These are phyloP conservation scores for Gallinago media DNA, from an alignment of 2,113 vertebrate species.

Conservation along the genomic window DNA sequence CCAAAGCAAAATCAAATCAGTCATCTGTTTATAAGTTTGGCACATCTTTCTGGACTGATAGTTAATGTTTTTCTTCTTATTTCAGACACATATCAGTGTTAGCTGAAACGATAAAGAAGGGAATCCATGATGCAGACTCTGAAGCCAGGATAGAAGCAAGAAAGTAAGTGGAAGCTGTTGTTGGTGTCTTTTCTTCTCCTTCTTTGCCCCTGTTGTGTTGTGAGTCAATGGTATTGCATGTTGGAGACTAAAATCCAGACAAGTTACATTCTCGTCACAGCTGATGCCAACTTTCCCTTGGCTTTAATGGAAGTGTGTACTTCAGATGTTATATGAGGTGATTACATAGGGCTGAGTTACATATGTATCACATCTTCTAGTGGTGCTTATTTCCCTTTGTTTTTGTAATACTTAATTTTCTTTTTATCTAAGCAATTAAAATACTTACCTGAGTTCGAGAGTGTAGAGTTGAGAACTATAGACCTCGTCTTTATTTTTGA, in stretches of 20 bases:
- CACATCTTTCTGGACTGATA: neutral
- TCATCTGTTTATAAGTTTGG: neutral
- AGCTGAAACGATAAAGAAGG: slow-evolving; percentile 97
- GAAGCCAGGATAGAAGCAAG: slow-evolving; percentile 96
- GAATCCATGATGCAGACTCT: slow-evolving; percentile 96
- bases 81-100: slow-evolving; percentile 94
- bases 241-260: neutral
- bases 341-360: neutral
- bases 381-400: neutral
- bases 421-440: neutral
- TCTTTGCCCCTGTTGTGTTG: neutral
- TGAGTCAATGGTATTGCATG: neutral
- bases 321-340: neutral
- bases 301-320: neutral
- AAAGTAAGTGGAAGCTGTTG: slow-evolving; percentile 85
- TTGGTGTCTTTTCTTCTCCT: neutral
- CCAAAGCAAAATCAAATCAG: neutral
- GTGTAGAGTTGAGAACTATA: neutral
- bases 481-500: neutral
- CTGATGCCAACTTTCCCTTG: neutral
- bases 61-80: slow-evolving; percentile 67
- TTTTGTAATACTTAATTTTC: neutral
- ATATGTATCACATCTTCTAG: neutral
- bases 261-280: neutral
- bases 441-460: neutral